A percentile compares a stretch with the other conserved stretches of the same genome.
These are phyloP conservation scores for Nasua narica DNA, from an alignment of 2,797 vertebrate species.

Conservation along the genomic window DNA sequence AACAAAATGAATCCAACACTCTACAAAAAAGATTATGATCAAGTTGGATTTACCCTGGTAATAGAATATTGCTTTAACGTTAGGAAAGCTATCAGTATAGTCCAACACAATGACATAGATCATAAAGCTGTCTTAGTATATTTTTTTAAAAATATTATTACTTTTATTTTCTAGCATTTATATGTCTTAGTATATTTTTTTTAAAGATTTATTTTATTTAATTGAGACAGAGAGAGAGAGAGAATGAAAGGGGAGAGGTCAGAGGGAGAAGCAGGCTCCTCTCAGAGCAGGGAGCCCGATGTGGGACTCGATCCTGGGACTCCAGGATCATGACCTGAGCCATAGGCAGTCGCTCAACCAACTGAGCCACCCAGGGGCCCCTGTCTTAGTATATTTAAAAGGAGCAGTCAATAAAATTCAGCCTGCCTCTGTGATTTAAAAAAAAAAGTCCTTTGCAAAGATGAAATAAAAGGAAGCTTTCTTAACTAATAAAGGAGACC, in stretches of 20 bases:
- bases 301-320: no score
- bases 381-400: not conserved
- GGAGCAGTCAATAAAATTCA: not conserved
- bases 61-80: not conserved
- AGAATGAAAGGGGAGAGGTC: no score
- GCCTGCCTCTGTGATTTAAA: not conserved
- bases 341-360: no score
- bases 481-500: not conserved
- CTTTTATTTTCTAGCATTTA: no score
- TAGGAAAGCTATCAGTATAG: not conserved
- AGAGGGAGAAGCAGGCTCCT: no score
- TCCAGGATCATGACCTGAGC: no score
- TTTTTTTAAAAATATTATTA: no score
- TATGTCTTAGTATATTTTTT: no score
- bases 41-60: not conserved
- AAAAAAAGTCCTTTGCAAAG: not conserved
- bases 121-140: not conserved
- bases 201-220: no score
- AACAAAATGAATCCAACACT: not conserved
- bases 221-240: no score
- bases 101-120: not conserved
- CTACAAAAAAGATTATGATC: not conserved
- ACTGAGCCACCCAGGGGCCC: no score
- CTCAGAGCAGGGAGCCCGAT: no score
- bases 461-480: not conserved